Percentiles rank a stretch among this genome's conserved stretches.
Evolutionary conservation across 2,888 invertebrate genomes (phyloP).

Genomic region (Acanthosepion lycidas): DNA sequence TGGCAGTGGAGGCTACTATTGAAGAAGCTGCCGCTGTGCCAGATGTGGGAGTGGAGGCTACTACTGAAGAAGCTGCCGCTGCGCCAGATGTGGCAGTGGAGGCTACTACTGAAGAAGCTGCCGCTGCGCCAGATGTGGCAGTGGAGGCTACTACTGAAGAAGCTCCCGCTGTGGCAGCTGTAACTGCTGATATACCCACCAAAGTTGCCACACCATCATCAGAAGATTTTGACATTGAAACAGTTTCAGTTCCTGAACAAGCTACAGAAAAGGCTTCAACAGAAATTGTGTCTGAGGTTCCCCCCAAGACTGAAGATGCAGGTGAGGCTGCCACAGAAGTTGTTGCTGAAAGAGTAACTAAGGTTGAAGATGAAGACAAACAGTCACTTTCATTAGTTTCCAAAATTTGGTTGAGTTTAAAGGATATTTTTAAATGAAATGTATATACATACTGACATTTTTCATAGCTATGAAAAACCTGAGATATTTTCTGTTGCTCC

Average conservation of each 20-base stretch:
- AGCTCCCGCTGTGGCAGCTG: not conserved
- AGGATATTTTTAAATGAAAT: conserved; percentile 6
- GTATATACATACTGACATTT: not conserved
- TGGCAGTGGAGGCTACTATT: too few relatives aligned
- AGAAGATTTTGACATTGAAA: not conserved
- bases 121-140: too few relatives aligned
- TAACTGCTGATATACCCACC: not conserved
- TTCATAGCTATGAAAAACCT: not conserved
- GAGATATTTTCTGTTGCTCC: too few relatives aligned
- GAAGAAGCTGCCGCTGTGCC: too few relatives aligned
- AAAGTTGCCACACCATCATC: not conserved
- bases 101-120: too few relatives aligned
- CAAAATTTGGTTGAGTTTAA: conserved; percentile 21
- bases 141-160: too few relatives aligned
- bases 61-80: too few relatives aligned
- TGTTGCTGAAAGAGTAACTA: not conserved
- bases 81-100: too few relatives aligned
- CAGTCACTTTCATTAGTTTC: not conserved
- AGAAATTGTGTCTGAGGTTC: not conserved
- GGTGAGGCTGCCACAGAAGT: conserved; percentile 8
- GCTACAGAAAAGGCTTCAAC: not conserved
- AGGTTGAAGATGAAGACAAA: not conserved
- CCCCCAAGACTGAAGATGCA: not conserved
- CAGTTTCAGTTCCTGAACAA: not conserved
- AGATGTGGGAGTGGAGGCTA: too few relatives aligned